Evolutionary conservation across 2,797 vertebrate genomes (phyloP).

Genomic region (Neostethus bicornis): DNA sequence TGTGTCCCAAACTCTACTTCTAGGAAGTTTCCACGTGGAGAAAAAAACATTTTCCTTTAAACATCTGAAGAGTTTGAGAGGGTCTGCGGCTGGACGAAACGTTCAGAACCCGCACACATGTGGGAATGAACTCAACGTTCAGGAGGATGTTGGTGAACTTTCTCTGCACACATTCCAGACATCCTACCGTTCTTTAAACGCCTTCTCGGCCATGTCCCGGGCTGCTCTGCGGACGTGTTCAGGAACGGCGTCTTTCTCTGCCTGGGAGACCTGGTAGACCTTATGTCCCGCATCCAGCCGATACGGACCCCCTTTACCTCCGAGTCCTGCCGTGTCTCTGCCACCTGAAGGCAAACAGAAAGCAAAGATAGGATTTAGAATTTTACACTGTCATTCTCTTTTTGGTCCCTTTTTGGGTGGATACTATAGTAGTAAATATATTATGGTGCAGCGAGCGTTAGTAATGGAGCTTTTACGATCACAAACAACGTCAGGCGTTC

Average conservation of each 20-base stretch:
- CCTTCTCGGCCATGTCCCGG: constrained; percentile 92
- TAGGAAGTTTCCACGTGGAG: constrained; percentile 2
- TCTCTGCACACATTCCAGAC: no score
- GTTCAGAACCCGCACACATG: no score
- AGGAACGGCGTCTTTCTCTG: constrained; percentile 92
- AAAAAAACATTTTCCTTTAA: constrained; percentile 12
- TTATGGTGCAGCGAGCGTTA: no score
- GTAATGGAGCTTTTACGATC: no score
- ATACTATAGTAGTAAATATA: no score
- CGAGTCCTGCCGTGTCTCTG: constrained; percentile 95
- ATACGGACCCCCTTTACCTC: constrained; percentile 95
- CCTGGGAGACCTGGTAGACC: constrained; percentile 92
- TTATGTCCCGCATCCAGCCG: constrained; percentile 91
- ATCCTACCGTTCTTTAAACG: constrained; percentile 89
- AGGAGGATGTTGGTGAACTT: no score
- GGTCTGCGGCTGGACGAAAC: no score
- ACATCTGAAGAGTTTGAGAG: constrained; percentile 8
- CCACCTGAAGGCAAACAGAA: constrained; percentile 81
- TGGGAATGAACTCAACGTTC: no score
- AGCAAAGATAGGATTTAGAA: no score
- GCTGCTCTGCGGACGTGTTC: constrained; percentile 93
- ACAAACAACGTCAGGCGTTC: no score
- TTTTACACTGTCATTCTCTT: no score
- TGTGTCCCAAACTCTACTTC: constrained; percentile 16
- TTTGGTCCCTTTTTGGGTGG: no score